These are phyloP conservation scores for Carcharodon carcharias DNA, from an alignment of 2,797 vertebrate genomes.

Conservation along the genomic window DNA sequence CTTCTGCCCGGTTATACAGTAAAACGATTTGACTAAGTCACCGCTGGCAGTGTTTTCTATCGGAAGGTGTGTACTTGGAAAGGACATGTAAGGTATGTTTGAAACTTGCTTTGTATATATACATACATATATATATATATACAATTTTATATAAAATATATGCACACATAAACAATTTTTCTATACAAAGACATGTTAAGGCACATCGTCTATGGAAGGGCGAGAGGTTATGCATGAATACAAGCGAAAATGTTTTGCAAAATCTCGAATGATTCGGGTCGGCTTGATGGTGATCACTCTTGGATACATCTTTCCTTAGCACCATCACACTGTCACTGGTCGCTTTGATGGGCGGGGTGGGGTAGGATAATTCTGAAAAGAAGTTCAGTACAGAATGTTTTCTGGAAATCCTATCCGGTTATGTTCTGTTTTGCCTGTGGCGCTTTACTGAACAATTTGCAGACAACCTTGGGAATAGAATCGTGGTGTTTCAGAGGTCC, in stretches of 20 bases:
- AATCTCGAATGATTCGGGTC: not conserved
- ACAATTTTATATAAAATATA: not conserved
- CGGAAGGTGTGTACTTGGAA: constrained; percentile 14
- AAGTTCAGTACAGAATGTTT: not conserved
- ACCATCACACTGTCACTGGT: too few relatives aligned
- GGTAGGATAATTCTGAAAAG: not conserved
- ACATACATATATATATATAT: constrained; percentile 13
- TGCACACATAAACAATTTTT: not conserved
- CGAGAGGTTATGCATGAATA: not conserved
- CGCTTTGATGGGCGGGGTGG: not conserved
- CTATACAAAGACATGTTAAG: not conserved
- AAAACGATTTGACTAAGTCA: constrained; percentile 1
- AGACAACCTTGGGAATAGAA: not conserved
- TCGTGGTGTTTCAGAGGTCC: not conserved
- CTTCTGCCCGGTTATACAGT: constrained; percentile 11
- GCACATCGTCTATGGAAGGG: not conserved
- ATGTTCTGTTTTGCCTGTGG: not conserved
- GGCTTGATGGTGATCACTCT: not conserved
- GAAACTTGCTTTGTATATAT: not conserved
- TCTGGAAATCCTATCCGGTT: not conserved
- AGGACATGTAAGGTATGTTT: not conserved
- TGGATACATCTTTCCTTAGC: not conserved
- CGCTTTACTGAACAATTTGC: not conserved
- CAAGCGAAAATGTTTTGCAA: not conserved
- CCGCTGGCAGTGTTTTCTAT: not conserved